phyloP scores from a whole-genome alignment of 2,113 vertebrate species.

The Rutilus rutilus region DNA sequence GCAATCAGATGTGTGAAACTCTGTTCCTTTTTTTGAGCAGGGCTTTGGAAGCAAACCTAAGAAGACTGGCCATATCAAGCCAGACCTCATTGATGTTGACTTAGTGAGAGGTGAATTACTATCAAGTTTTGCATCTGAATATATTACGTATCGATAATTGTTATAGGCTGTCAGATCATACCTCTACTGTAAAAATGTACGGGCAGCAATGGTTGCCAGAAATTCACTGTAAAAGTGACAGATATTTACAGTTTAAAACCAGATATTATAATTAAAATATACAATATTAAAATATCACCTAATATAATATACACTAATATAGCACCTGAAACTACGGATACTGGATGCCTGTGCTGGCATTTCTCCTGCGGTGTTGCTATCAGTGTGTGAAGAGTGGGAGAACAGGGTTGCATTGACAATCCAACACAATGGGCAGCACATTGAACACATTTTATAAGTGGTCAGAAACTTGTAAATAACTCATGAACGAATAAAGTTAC shows the following conservation, averaged over 20 bases:
- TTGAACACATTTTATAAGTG: too few relatives aligned
- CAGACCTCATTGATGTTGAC: slow-evolving; percentile 95
- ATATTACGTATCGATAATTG: neutral
- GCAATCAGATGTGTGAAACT: neutral
- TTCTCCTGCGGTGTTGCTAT: too few relatives aligned
- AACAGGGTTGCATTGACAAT: too few relatives aligned
- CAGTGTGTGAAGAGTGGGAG: too few relatives aligned
- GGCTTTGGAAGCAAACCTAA: slow-evolving; percentile 90
- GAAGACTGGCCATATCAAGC: slow-evolving; percentile 89
- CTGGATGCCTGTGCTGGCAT: too few relatives aligned
- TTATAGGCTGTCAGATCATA: neutral
- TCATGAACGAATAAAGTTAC: too few relatives aligned
- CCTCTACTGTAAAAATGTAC: neutral
- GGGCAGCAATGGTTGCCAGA: neutral
- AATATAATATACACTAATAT: too few relatives aligned
- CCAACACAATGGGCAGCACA: too few relatives aligned
- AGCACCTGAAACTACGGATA: too few relatives aligned
- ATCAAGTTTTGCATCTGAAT: neutral
- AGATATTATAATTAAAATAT: neutral
- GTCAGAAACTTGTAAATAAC: too few relatives aligned
- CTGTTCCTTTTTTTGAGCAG: slow-evolving; percentile 64
- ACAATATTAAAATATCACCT: too few relatives aligned
- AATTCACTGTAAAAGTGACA: neutral
- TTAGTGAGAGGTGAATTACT: slow-evolving; percentile 87
- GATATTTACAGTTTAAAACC: neutral